Conservation (phyloP, 2,113 vertebrate genomes). For the Laterallus jamaicensis region DNA sequence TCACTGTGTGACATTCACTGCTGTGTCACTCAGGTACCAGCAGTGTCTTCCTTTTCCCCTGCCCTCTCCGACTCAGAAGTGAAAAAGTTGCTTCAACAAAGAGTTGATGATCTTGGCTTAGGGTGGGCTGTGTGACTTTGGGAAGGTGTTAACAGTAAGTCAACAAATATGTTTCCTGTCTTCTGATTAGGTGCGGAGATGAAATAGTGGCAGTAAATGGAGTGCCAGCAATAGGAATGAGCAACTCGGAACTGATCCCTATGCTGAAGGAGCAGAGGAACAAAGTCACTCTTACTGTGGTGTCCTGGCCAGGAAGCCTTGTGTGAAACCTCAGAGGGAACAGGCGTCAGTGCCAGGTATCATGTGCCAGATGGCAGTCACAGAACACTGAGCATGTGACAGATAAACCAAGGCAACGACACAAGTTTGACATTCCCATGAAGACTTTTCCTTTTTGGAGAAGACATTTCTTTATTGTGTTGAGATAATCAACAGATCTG, state of each 20-base stretch:
- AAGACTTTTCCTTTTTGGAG: neutral
- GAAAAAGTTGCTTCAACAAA: neutral
- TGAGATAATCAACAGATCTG: neutral
- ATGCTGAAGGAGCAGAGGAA: slow-evolving; percentile 94
- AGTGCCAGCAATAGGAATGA: slow-evolving; percentile 87
- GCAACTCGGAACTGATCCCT: slow-evolving; percentile 89
- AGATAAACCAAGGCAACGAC: neutral
- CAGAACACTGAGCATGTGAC: neutral
- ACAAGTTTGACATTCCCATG: neutral
- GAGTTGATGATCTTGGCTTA: neutral
- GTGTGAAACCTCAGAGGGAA: slow-evolving; percentile 61
- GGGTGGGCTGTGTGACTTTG: neutral
- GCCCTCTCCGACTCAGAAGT: neutral
- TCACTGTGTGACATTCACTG: neutral
- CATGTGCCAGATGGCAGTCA: neutral
- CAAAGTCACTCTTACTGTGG: slow-evolving; percentile 88
- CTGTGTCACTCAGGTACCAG: neutral
- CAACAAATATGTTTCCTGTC: neutral
- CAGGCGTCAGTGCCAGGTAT: neutral
- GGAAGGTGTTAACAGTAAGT: too few species aligned
- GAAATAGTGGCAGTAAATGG: slow-evolving; percentile 94
- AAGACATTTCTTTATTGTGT: neutral
- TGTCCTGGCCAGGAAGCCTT: slow-evolving; percentile 91
- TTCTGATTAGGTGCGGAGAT: slow-evolving; percentile 84
- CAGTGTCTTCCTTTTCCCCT: neutral